Evolutionary conservation across 1,140 invertebrate genomes (phyloP), one percentile per base, ranked within the genome.

Genomic region (Zaprionus lachaisei): DNA sequence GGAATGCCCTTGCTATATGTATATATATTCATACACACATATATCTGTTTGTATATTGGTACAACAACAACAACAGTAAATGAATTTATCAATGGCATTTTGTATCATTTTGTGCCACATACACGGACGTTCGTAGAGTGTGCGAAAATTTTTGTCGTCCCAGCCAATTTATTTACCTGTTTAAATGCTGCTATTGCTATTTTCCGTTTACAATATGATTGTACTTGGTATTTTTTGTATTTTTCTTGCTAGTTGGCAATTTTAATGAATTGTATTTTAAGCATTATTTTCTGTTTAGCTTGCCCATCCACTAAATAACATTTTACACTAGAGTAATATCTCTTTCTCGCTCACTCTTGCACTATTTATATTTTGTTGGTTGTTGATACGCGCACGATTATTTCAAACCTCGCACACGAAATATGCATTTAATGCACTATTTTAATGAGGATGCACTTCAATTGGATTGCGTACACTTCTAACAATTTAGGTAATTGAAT

Each of bases 201-300:
- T 78, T 81, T 65, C 55, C 22, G 34, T 76, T 63, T 47, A 62
- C 20, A 58, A 28, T 51, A 41, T 38, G 41, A n/a, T 49, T 66
- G 28, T 38, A 28, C 14, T 77, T 65, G 14, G 17, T 67, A 17
- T 60, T 60, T 64, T 63, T 67, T 74, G 26, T 62, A 58, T 26
- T 57, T 72, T 83, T 77, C 24, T 77, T 58, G 79, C 75, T 90
- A 68, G 66, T 85, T 89, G 85, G 85, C 85, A 82, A 72, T 80
- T 85, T 81, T 70, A 63, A 26, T 72, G 74, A 90, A 90, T 66
- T 89, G 84, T 90, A 81, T 70, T 73, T 89, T 81, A 84, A 89
- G 84, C 84, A 89, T 89, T 79, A 72, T 84, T 34, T 34, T 84
- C 65, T 73, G 72, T 73, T 84, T 83, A 69, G 72, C 64, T 75